Conservation (phyloP, 92 coral and sea anemone species). For the Meandrina meandrites region DNA sequence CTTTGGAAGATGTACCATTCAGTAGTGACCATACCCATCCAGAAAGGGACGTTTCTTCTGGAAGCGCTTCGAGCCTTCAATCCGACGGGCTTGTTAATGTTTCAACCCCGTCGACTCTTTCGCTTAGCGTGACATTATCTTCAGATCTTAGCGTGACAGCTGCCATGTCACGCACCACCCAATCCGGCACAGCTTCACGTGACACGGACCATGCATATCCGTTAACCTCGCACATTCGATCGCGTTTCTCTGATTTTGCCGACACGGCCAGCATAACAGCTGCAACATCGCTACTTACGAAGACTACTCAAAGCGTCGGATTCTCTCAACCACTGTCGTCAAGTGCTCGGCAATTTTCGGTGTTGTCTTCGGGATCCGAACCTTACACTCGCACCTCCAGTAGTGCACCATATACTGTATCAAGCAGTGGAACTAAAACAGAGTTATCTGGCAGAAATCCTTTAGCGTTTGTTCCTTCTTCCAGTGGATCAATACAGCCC, state of each 20-base stretch:
- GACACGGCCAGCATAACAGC: conserved; percentile 1
- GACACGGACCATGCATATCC: neutral
- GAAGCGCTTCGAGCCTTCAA: conserved; percentile 28
- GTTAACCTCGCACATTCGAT: neutral
- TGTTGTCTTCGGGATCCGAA: neutral
- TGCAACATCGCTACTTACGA: conserved; percentile 25
- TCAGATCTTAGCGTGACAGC: conserved; percentile 37
- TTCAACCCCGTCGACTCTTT: conserved; percentile 35
- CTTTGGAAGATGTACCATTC: conserved; percentile 25
- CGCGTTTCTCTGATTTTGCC: conserved; percentile 1
- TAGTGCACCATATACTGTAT: neutral
- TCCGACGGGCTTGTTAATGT: conserved; percentile 19
- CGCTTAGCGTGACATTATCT: conserved; percentile 30
- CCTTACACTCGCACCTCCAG: neutral
- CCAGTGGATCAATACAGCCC: neutral
- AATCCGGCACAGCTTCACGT: neutral
- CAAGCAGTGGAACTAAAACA: neutral
- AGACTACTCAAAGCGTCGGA: conserved; percentile 5
- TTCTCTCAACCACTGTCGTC: conserved; percentile 15
- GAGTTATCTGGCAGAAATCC: neutral
- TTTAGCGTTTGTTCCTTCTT: neutral
- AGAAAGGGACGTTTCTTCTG: conserved; percentile 7
- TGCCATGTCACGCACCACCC: conserved; percentile 22
- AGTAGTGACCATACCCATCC: conserved; percentile 2
- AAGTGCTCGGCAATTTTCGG: neutral